phyloP scores from a whole-genome alignment of 2,113 vertebrate species.

The Malurus cyaneus region DNA sequence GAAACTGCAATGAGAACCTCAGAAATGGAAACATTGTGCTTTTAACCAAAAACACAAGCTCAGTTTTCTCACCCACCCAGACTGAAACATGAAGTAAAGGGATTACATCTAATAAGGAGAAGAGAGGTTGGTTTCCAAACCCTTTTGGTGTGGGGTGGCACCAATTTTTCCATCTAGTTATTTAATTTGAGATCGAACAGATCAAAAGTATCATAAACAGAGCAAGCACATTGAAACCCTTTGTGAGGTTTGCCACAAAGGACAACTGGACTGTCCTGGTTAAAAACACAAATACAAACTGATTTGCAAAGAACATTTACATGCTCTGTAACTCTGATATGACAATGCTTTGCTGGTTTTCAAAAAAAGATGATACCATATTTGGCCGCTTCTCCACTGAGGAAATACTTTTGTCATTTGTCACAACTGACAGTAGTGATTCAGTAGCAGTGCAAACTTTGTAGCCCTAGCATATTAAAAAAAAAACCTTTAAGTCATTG shows the following conservation, averaged over 20 bases:
- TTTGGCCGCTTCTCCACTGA: background rate
- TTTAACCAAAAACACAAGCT: background rate
- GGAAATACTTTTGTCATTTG: background rate
- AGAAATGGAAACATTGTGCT: background rate
- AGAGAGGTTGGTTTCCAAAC: background rate
- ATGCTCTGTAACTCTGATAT: background rate
- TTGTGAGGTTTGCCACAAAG: background rate
- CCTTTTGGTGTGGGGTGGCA: background rate
- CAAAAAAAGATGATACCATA: background rate
- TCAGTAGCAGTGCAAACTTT: background rate
- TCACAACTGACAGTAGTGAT: background rate
- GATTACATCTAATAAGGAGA: background rate
- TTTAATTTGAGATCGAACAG: background rate
- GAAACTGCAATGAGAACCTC: background rate
- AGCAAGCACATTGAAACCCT: background rate
- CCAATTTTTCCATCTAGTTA: background rate
- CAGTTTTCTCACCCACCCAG: background rate
- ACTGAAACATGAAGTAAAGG: background rate
- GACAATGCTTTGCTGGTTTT: background rate
- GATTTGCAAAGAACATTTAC: background rate
- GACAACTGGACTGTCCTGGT: background rate
- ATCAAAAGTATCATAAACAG: background rate
- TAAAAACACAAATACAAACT: background rate
- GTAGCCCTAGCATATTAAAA: background rate
- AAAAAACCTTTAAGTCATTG: background rate